Evolutionary conservation across 2,888 invertebrate species (phyloP).

Genomic region (Resseliella maxima): DNA sequence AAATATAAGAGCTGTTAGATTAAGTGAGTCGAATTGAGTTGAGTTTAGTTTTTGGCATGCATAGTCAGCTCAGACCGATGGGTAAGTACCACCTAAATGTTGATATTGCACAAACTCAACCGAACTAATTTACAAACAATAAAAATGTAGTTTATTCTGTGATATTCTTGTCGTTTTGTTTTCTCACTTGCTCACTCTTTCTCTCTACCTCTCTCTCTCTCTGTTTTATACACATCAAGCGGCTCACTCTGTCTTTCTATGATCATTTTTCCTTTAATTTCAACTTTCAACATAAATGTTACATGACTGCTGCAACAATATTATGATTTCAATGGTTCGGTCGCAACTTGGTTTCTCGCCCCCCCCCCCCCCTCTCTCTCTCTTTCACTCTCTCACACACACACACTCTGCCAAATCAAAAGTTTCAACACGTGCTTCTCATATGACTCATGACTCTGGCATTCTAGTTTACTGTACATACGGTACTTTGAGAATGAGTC

Average conservation of each 20-base stretch:
- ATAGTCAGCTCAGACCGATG: background rate
- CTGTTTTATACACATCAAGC: too few relatives aligned
- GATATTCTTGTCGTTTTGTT: background rate
- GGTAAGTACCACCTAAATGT: background rate
- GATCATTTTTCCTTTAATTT: background rate
- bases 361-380: too few relatives aligned
- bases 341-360: background rate
- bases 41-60: background rate
- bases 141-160: background rate
- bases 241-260: background rate
- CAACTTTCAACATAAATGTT: conserved; percentile 20
- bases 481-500: background rate
- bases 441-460: background rate
- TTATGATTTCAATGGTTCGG: background rate
- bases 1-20: background rate
- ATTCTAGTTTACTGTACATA: too few relatives aligned
- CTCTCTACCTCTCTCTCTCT: too few relatives aligned
- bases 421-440: conserved; percentile 36
- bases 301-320: conserved; percentile 5
- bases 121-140: conserved; percentile 42
- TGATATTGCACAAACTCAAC: background rate
- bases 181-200: background rate
- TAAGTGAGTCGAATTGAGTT: background rate
- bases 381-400: too few relatives aligned
- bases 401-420: background rate